Evolutionary conservation across 2,797 vertebrate genomes (phyloP), one percentile per base, ranked within the genome.

Genomic region (Agapornis canus): DNA sequence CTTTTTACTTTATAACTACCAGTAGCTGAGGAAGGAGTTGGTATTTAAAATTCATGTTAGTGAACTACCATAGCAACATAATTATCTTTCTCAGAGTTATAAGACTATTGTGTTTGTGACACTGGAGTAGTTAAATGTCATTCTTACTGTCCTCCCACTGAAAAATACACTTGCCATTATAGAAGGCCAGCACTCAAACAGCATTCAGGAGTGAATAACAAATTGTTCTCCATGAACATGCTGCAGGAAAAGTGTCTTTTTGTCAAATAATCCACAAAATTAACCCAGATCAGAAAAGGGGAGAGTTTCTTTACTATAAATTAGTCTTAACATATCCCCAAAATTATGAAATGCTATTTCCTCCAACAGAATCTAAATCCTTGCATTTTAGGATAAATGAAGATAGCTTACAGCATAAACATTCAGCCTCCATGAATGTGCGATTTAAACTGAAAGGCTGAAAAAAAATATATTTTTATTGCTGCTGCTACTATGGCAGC

Each of bases 211-310:
- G 89, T 86, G 70, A 73, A 31, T 73, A 96, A 86, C 81, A 70
- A 87, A 81, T 29, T 56, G 63, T 57, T 79, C 81, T 80, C 80
- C 84, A 89, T 16, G n/a, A 83, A 81, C 54, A 47, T 0, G 0
- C 27, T 45, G 63, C 75, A 94, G 75, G 54, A 91, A 87, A 95
- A 89, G 80, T 86, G 73, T n/a, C 51, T 73, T 85, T 84, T 35
- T 85, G 82, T 89, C 60, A 77, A 69, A 90, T 91, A 96, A 95
- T 82, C 70, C 93, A 88, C 31, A 4, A 84, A 84, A 9, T 80
- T 93, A 94, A 95, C 77, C 86, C 63, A 84, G 79, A 31, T 64
- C 47, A 82, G 57, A 86, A 90, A 48, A 86, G 21, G 11, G 37
- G 29, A 76, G 29, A 90, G 59, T 60, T 94, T 93, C 69, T 82